These are phyloP conservation scores for Chamaetylas fuelleborni DNA, from an alignment of 2,113 vertebrate genomes.

Conservation along the genomic window DNA sequence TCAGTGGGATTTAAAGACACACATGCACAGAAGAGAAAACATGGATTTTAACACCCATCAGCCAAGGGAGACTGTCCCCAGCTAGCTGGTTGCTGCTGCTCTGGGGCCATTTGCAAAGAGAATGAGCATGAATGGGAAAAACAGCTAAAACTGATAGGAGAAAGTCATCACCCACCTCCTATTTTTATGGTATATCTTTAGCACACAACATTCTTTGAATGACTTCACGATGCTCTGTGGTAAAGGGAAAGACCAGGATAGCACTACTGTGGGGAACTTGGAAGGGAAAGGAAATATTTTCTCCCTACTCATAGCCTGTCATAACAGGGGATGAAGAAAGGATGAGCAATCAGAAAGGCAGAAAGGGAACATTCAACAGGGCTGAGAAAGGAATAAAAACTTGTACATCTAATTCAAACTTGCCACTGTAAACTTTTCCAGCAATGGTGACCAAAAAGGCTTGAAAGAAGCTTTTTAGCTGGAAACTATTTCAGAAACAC, in stretches of 20 bases:
- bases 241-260: background rate
- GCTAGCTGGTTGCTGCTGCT: background rate
- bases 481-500: constrained; percentile 10
- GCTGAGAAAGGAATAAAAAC: background rate
- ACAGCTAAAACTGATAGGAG: background rate
- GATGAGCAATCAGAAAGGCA: background rate
- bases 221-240: background rate
- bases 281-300: constrained; percentile 29
- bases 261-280: background rate
- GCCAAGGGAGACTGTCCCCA: background rate
- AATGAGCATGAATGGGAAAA: background rate
- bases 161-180: background rate
- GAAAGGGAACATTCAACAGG: background rate
- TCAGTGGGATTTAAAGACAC: background rate
- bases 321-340: background rate
- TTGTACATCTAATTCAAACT: background rate
- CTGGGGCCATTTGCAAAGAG: background rate
- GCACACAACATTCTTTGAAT: constrained; percentile 19
- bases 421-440: background rate
- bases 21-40: background rate
- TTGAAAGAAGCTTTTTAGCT: background rate
- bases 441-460: background rate
- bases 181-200: constrained; percentile 9
- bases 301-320: background rate
- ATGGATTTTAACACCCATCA: background rate